Conservation (phyloP, 2,113 vertebrate genomes). For the Amazona vittata region DNA sequence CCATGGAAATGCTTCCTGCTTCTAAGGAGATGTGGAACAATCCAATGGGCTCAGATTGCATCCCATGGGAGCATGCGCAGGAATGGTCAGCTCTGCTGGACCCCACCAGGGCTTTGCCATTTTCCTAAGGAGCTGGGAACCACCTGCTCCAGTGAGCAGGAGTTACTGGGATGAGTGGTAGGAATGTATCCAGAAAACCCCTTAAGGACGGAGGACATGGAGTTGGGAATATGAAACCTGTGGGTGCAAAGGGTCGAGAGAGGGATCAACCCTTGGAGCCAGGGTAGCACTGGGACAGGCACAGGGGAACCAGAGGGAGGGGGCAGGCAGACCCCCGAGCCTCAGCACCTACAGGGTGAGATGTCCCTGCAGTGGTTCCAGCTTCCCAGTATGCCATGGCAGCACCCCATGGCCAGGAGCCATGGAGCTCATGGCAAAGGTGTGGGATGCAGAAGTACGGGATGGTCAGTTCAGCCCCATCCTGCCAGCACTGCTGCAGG, state of each 20-base stretch:
- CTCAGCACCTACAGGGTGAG: neutral
- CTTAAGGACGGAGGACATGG: neutral
- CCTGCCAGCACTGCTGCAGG: neutral
- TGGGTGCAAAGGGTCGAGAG: accelerated
- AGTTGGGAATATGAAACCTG: accelerated
- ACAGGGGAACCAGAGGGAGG: neutral
- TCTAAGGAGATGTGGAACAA: neutral
- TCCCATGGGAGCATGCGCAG: accelerated
- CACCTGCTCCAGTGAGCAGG: neutral
- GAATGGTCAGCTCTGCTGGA: neutral
- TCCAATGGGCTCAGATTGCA: neutral
- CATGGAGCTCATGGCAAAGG: accelerated
- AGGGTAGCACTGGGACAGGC: neutral
- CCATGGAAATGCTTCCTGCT: neutral
- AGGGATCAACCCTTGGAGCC: accelerated
- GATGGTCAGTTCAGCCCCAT: neutral
- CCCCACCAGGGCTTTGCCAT: accelerated
- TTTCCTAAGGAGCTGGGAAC: neutral
- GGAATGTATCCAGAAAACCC: neutral
- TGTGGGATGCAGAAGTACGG: neutral
- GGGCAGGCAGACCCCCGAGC: neutral
- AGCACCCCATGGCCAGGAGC: neutral
- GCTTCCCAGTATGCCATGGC: accelerated
- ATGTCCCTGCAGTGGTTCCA: accelerated
- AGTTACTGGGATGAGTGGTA: neutral